Percentiles rank a stretch among this genome's conserved stretches.
These are phyloP conservation scores for Hyperoplus immaculatus DNA, from an alignment of 2,797 vertebrate species.

Conservation along the genomic window DNA sequence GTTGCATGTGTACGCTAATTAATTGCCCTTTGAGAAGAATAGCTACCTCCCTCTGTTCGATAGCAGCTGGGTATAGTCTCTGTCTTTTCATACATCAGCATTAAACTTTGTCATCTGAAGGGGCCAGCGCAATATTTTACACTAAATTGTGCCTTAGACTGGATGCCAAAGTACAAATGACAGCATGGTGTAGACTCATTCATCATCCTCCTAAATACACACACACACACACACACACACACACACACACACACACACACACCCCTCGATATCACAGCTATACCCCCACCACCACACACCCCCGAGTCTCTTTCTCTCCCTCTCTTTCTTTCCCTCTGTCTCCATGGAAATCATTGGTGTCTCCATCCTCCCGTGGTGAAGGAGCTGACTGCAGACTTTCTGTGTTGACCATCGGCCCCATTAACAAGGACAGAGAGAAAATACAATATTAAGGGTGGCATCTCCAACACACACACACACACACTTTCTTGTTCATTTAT, in stretches of 20 bases:
- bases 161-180: conserved; percentile 83
- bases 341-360: conserved; percentile 68
- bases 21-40: conserved; percentile 82
- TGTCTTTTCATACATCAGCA: conserved; percentile 83
- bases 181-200: conserved; percentile 78
- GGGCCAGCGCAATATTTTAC: conserved; percentile 80
- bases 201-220: conserved; percentile 63
- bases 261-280: conserved; percentile 16
- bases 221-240: background rate
- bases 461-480: conserved; percentile 9
- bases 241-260: conserved; percentile 38
- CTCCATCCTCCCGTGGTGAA: conserved; percentile 43
- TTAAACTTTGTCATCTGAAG: conserved; percentile 83
- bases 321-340: conserved; percentile 37
- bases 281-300: conserved; percentile 1
- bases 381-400: conserved; percentile 61
- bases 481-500: background rate
- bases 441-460: conserved; percentile 8
- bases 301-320: background rate
- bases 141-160: conserved; percentile 82
- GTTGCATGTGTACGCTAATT: conserved; percentile 63
- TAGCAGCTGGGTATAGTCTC: conserved; percentile 68
- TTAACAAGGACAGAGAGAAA: conserved; percentile 44
- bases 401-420: conserved; percentile 50
- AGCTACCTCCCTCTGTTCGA: conserved; percentile 73